These are phyloP conservation scores for Idaea aversata DNA, from an alignment of 2,888 invertebrate species.

Conservation along the genomic window DNA sequence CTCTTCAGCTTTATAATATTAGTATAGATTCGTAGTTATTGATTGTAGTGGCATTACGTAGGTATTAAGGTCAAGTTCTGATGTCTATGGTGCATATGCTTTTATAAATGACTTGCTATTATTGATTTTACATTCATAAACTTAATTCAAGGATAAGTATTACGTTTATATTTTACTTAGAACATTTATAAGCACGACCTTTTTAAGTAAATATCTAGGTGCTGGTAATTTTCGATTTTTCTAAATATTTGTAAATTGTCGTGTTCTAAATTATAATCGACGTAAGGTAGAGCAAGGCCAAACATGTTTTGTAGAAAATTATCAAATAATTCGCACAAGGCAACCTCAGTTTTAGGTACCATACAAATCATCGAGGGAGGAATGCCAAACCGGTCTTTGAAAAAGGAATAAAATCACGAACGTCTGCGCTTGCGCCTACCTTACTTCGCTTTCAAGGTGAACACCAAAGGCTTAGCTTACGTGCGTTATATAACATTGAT, in stretches of 20 bases:
- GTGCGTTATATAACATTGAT: background rate
- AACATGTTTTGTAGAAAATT: background rate
- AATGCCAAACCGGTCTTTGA: conserved; percentile 30
- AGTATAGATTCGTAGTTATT: background rate
- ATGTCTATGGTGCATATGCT: background rate
- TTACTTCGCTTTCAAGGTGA: conserved; percentile 2
- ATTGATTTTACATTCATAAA: background rate
- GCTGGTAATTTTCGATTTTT: background rate
- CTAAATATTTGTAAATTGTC: background rate
- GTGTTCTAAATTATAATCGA: background rate
- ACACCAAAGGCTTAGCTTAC: background rate
- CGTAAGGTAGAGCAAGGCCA: background rate
- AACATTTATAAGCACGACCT: too few relatives aligned
- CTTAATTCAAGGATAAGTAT: background rate
- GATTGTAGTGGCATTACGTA: background rate
- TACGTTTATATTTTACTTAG: too few relatives aligned
- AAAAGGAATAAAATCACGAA: conserved; percentile 26
- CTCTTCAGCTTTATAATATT: too few relatives aligned
- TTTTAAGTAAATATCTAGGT: background rate
- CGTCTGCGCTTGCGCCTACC: background rate
- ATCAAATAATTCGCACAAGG: conserved; percentile 18
- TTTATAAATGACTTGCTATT: background rate
- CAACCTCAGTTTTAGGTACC: conserved; percentile 13
- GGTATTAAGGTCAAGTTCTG: background rate
- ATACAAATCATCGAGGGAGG: conserved; percentile 17